These are phyloP conservation scores for Drosophila nikananu DNA, from an alignment of 1,140 invertebrate genomes.

Conservation along the genomic window DNA sequence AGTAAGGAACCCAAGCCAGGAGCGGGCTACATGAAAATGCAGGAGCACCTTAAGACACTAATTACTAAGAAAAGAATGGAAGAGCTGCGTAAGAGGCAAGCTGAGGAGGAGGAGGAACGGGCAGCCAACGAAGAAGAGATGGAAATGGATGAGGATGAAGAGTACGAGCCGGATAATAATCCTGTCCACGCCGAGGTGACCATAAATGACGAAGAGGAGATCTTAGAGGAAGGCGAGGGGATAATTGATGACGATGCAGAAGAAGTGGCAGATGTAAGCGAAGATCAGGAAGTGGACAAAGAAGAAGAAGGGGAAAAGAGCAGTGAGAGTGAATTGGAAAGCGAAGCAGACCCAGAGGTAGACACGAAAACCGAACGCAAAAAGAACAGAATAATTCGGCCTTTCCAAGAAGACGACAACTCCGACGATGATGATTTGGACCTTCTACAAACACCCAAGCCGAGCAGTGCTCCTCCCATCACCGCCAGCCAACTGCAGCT, in stretches of 20 bases:
- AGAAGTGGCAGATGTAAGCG: constrained; percentile 39
- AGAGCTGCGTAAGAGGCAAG: constrained; percentile 86
- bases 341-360: constrained; percentile 10
- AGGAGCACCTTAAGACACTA: constrained; percentile 87
- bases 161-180: constrained; percentile 74
- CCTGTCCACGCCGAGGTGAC: constrained; percentile 59
- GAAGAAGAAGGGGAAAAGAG: constrained; percentile 41
- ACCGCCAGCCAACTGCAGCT: constrained; percentile 55
- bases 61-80: constrained; percentile 86
- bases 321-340: constrained; percentile 49
- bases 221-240: constrained; percentile 45
- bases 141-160: constrained; percentile 61
- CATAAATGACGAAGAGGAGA: constrained; percentile 71
- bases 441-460: constrained; percentile 75
- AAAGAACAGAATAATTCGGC: constrained; percentile 74
- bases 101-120: constrained; percentile 73
- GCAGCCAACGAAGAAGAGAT: constrained; percentile 51
- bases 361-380: constrained; percentile 28
- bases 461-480: constrained; percentile 60
- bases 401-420: constrained; percentile 75
- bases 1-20: constrained; percentile 87
- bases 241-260: constrained; percentile 19
- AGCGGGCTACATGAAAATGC: constrained; percentile 86
- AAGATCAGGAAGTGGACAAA: constrained; percentile 29
- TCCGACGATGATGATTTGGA: constrained; percentile 83